phyloP scores from a whole-genome alignment of 2,888 invertebrate species.

The Trissonchulus latispiculum region DNA sequence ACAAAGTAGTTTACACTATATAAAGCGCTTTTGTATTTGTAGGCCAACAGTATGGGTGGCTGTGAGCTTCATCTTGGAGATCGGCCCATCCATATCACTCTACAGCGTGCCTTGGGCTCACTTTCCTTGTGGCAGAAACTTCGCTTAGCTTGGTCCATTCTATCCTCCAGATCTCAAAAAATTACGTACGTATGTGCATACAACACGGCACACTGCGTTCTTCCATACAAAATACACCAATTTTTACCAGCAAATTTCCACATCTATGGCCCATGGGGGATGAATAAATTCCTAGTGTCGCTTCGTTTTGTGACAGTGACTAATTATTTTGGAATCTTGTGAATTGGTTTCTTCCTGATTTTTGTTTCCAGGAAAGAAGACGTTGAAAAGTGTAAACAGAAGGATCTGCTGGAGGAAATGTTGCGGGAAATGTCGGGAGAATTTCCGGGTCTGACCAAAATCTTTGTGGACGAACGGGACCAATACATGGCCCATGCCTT shows the following conservation, averaged over 20 bases:
- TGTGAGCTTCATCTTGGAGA: conserved; percentile 83
- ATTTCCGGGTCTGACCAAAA: conserved; percentile 77
- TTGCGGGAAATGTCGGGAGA: conserved; percentile 83
- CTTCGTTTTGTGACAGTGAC: no score
- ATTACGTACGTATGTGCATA: no score
- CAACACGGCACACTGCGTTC: no score
- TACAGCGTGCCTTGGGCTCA: conserved; percentile 74
- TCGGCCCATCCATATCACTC: conserved; percentile 78
- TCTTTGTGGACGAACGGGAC: conserved; percentile 88
- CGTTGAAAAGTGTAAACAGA: conserved; percentile 83
- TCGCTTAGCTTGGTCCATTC: conserved; percentile 69
- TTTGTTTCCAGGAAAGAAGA: conserved; percentile 72
- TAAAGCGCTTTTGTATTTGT: no score
- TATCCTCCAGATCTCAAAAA: conserved; percentile 29
- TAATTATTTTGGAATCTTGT: no score
- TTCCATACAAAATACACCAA: no score
- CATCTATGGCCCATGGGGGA: no score
- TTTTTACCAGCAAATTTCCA: no score
- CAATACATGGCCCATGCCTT: conserved; percentile 71
- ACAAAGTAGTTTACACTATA: no score
- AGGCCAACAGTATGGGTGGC: conserved; percentile 66
- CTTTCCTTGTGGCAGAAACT: conserved; percentile 79
- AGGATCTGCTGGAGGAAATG: conserved; percentile 81
- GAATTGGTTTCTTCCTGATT: conserved; percentile 9
- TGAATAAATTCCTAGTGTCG: no score